Conservation (phyloP, 2,797 vertebrate species). For the Hydrocynus forskahlii region DNA sequence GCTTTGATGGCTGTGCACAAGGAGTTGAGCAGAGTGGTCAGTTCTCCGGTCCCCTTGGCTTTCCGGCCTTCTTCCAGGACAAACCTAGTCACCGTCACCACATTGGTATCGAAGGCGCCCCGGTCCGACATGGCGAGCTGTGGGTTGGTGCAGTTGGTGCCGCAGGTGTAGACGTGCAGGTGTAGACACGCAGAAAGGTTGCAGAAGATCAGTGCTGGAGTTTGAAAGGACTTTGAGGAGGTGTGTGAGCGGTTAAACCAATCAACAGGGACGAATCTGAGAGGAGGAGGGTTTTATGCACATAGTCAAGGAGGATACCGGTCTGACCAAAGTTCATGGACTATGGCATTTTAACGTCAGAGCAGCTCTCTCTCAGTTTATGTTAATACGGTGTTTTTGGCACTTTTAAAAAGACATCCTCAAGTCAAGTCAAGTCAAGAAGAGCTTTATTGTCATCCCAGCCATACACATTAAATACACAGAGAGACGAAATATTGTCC, state of each 20-base stretch:
- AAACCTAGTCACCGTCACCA: constrained; percentile 91
- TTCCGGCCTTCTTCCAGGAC: constrained; percentile 89
- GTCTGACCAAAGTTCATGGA: constrained; percentile 28
- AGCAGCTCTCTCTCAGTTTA: neutral
- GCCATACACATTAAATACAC: too few species aligned
- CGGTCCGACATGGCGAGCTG: constrained; percentile 82
- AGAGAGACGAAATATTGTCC: too few species aligned
- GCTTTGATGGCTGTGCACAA: constrained; percentile 91
- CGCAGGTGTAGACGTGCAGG: neutral
- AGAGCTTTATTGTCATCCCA: too few species aligned
- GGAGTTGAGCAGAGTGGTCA: constrained; percentile 90
- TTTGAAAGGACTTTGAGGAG: constrained; percentile 20
- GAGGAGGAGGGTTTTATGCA: constrained; percentile 19
- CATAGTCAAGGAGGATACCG: constrained; percentile 5
- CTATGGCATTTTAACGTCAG: constrained; percentile 6
- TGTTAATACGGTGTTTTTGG: neutral
- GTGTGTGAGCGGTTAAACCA: constrained; percentile 24
- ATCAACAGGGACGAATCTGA: neutral
- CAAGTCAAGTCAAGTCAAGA: too few species aligned
- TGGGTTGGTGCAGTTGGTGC: neutral
- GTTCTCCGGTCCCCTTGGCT: constrained; percentile 87
- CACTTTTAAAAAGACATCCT: too few species aligned
- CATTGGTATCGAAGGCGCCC: constrained; percentile 87
- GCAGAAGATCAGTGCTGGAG: neutral
- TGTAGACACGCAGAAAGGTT: neutral